Evolutionary conservation across 2,113 vertebrate genomes (phyloP).

Genomic region (Bubo blakistoni): DNA sequence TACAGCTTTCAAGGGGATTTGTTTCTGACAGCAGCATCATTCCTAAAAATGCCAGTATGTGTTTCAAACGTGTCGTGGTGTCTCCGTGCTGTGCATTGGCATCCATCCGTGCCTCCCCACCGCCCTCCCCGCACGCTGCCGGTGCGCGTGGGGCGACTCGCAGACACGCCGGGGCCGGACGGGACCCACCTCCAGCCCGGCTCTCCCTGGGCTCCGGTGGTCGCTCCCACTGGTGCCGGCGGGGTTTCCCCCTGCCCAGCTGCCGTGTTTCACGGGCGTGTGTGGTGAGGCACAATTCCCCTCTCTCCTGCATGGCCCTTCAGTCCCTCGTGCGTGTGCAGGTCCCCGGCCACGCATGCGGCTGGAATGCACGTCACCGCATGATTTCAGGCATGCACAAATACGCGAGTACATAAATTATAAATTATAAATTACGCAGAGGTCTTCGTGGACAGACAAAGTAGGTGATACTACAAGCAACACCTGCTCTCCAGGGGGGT

Average conservation of each 20-base stretch:
- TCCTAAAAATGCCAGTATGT: neutral
- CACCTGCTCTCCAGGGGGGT: neutral
- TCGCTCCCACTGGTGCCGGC: neutral
- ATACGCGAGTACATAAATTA: rapidly evolving
- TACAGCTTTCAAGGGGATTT: neutral
- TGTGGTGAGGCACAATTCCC: neutral
- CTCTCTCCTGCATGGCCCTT: neutral
- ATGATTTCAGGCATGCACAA: neutral
- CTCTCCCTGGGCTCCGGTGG: rapidly evolving
- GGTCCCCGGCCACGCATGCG: neutral
- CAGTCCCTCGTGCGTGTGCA: rapidly evolving
- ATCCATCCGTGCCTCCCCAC: neutral
- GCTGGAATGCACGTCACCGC: neutral
- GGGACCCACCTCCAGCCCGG: rapidly evolving
- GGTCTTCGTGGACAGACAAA: neutral
- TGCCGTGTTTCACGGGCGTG: rapidly evolving
- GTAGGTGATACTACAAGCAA: rapidly evolving
- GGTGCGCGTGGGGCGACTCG: rapidly evolving
- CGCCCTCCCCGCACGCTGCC: neutral
- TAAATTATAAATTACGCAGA: rapidly evolving
- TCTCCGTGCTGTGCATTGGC: neutral
- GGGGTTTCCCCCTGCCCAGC: neutral
- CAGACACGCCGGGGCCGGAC: rapidly evolving
- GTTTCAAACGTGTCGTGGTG: neutral
- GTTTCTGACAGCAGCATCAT: neutral